Evolutionary conservation across 2,113 vertebrate species (phyloP).

Genomic region (Aythya baeri): DNA sequence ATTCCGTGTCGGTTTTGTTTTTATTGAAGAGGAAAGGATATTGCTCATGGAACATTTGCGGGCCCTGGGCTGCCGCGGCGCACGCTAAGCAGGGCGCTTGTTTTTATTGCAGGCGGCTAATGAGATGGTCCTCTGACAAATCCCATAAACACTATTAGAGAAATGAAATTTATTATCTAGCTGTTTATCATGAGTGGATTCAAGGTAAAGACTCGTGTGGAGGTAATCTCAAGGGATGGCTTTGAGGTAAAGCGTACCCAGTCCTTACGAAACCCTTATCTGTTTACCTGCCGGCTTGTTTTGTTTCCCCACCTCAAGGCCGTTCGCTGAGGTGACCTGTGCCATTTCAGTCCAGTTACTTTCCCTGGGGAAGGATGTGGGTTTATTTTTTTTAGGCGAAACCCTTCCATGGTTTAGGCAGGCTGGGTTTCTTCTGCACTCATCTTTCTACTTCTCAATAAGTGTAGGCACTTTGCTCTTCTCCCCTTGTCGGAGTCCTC

Average conservation of each 20-base stretch:
- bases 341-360: slow-evolving; percentile 12
- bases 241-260: slow-evolving; percentile 31
- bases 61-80: neutral
- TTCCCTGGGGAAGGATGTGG: neutral
- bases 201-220: neutral
- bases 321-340: slow-evolving; percentile 41
- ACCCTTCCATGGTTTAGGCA: neutral
- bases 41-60: slow-evolving; percentile 32
- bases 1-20: slow-evolving; percentile 11
- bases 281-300: slow-evolving; percentile 30
- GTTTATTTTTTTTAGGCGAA: neutral
- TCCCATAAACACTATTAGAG: slow-evolving; percentile 66
- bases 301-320: slow-evolving; percentile 27
- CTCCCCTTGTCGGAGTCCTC: neutral
- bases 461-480: neutral
- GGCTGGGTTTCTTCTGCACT: neutral
- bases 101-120: slow-evolving; percentile 38
- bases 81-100: neutral
- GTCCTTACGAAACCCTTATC: slow-evolving; percentile 41
- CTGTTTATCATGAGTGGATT: slow-evolving; percentile 55
- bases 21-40: slow-evolving; percentile 63
- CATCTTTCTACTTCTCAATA: neutral
- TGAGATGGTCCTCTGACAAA: slow-evolving; percentile 47
- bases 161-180: slow-evolving; percentile 68
- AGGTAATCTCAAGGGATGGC: slow-evolving; percentile 52